These are phyloP conservation scores for Semicossyphus pulcher DNA, from an alignment of 2,113 vertebrate species.

Conservation along the genomic window DNA sequence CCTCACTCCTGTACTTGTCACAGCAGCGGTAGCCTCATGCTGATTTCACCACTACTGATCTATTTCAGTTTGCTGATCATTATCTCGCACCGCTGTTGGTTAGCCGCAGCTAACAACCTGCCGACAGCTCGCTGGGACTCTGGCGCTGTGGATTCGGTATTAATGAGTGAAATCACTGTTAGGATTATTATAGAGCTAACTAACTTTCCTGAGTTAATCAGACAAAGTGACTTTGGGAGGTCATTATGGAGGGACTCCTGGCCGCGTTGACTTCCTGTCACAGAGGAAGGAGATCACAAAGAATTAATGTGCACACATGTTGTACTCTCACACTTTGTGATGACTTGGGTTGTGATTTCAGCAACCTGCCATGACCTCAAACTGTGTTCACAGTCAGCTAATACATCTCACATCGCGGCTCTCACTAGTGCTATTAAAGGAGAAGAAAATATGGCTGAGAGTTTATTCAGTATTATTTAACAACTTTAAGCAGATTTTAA, in stretches of 20 bases:
- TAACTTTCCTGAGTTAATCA: constrained; percentile 4
- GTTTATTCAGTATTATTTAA: no score
- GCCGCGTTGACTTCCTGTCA: background rate
- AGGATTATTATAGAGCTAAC: constrained; percentile 17
- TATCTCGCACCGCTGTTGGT: constrained; percentile 40
- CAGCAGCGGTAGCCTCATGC: constrained; percentile 37
- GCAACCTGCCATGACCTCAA: no score
- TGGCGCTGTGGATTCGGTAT: background rate
- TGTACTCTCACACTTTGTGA: background rate
- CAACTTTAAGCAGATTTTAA: no score
- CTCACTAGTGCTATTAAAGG: no score
- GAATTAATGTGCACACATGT: background rate
- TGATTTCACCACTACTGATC: constrained; percentile 48
- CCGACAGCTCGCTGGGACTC: constrained; percentile 14
- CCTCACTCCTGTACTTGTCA: constrained; percentile 44
- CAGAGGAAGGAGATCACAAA: background rate
- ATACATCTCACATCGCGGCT: no score
- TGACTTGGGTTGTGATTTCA: background rate
- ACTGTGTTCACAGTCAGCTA: no score
- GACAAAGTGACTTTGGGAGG: background rate
- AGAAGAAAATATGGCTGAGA: no score
- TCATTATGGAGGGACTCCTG: background rate
- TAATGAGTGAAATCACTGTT: constrained; percentile 26
- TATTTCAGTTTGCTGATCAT: constrained; percentile 53
- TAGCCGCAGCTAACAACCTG: constrained; percentile 53